Base-by-base conservation (phyloP, 2,113 vertebrate species). In the Takifugu flavidus region DNA sequence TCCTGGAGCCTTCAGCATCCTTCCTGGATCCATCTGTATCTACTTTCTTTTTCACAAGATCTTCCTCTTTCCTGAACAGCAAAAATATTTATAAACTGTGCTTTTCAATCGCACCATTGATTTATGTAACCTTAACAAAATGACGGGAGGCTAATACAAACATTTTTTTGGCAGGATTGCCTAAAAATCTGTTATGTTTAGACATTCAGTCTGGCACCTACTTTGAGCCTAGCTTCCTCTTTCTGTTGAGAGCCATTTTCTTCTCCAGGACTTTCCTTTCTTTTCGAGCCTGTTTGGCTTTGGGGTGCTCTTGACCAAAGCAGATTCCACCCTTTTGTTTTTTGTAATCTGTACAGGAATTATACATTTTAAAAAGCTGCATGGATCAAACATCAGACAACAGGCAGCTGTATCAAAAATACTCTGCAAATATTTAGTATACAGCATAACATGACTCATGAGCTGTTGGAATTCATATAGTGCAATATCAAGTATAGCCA, bases 181-280 rank as follows among this genome's bases (percentile, higher is more conserved):
- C 7, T 46, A 46, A 46, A 46, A 46, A 39, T 44, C 25, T 43
- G 2, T 14, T 20, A 27, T 26, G 39, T 25, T 31, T n/a, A 4
- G 58, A 15, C 13, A 47, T 8, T 5, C 15, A 11, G 58, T 42
- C 12, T 15, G 31, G 15, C 8, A 65, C 73, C n/a, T 50, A 98
- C 97, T 94, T 93, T n/a, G 92, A 93, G 78, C 95, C 91, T 70
- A 93, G 93, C 76, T 93, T 98, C 79, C 94, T 92, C 89, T 93
- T 96, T 79, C 93, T 93, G 89, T 91, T 99, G 65, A 98, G 81
- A 26, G 96, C 96, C 84, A 99, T 95, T 81, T 99, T 99, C 70
- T 99, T 99, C 84, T 99, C 97, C 82, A 99, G 90, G 85, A 98
- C 93, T 68, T 96, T 98, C 77, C 91, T 91, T 75, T 99, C 95